phyloP scores from a whole-genome alignment of 2,113 vertebrate species.

The Alectura lathami region DNA sequence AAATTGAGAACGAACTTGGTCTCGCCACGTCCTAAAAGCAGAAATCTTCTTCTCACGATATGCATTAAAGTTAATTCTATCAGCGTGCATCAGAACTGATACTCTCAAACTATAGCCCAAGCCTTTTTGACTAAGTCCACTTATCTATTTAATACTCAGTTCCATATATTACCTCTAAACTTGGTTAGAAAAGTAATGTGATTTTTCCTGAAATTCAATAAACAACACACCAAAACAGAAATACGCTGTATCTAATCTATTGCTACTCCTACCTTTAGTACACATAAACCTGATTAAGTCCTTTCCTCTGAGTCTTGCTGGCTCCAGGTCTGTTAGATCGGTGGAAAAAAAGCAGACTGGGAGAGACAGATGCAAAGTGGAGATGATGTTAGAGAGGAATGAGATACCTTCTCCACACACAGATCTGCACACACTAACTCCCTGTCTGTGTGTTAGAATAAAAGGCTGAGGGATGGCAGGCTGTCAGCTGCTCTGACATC shows the following conservation, averaged over 20 bases:
- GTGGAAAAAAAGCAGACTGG: conserved; percentile 95
- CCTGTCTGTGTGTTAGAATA: conserved; percentile 99
- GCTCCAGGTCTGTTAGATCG: conserved; percentile 92
- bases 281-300: conserved; percentile 99
- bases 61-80: conserved; percentile 66
- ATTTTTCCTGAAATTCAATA: conserved; percentile 79
- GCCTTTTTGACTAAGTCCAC: conserved; percentile 68
- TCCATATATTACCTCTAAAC: conserved; percentile 74
- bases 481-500: conserved; percentile 99
- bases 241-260: conserved; percentile 78
- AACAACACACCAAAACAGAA: conserved; percentile 80
- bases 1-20: conserved; percentile 38
- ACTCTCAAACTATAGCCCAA: conserved; percentile 62
- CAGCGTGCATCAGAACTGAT: conserved; percentile 68
- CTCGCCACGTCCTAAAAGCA: conserved; percentile 35
- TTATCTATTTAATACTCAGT: conserved; percentile 73
- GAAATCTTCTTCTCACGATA: conserved; percentile 37
- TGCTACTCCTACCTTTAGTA: conserved; percentile 94
- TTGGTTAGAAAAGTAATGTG: conserved; percentile 81
- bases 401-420: conserved; percentile 98
- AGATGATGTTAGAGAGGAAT: conserved; percentile 99
- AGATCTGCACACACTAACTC: conserved; percentile 95
- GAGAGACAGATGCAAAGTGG: conserved; percentile 99
- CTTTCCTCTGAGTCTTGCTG: conserved; percentile 91
- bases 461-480: conserved; percentile 99